Conservation (phyloP, 2,113 vertebrate species). For the Oostethus manadensis region DNA sequence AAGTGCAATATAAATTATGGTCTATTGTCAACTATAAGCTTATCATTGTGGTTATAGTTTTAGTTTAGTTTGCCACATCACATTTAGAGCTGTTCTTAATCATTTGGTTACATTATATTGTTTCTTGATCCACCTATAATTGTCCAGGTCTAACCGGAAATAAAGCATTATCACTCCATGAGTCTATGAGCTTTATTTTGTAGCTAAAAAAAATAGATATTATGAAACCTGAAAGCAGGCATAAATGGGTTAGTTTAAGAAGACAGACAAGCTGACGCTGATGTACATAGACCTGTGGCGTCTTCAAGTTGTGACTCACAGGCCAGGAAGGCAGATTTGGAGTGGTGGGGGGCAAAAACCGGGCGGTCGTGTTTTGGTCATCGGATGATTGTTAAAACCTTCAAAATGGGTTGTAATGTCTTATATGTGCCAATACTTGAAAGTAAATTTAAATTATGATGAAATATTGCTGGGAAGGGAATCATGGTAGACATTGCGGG, state of each 20-base stretch:
- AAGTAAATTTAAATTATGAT: background rate
- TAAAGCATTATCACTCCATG: background rate
- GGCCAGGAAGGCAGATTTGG: conserved; percentile 45
- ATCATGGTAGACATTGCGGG: conserved; percentile 9
- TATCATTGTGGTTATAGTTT: too few relatives aligned
- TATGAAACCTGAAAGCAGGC: background rate
- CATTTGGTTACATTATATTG: too few relatives aligned
- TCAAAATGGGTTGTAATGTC: background rate
- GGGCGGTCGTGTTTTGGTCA: conserved; percentile 50
- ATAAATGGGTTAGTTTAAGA: conserved; percentile 47
- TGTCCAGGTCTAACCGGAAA: background rate
- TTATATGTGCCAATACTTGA: background rate
- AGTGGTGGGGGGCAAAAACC: conserved; percentile 19
- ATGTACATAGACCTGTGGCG: conserved; percentile 45
- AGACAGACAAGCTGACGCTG: conserved; percentile 57
- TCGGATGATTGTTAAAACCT: background rate
- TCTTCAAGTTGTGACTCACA: conserved; percentile 62
- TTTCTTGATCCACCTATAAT: too few relatives aligned
- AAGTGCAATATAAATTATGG: too few relatives aligned
- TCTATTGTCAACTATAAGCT: too few relatives aligned
- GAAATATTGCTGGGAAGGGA: background rate
- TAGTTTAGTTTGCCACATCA: too few relatives aligned
- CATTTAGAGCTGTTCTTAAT: too few relatives aligned
- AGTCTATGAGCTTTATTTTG: too few relatives aligned
- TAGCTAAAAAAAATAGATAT: too few relatives aligned